Conservation (phyloP, 1,140 invertebrate species). For the Calliphora vicina region DNA sequence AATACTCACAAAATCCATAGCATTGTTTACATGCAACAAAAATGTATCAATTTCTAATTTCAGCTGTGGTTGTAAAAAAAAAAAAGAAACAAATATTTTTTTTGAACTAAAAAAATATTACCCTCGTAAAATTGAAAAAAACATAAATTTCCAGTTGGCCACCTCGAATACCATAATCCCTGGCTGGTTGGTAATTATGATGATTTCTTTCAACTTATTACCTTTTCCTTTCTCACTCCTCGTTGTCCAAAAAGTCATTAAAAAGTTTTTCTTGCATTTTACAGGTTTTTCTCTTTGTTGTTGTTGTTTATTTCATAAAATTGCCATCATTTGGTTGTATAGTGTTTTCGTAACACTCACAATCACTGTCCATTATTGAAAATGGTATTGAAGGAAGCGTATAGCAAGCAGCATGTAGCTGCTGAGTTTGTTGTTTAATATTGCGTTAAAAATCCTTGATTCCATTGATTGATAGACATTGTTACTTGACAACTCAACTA, state of each 20-base stretch:
- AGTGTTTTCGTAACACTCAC: neutral
- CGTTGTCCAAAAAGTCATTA: neutral
- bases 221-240: neutral
- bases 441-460: neutral
- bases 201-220: neutral
- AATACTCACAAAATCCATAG: neutral
- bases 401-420: neutral
- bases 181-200: neutral
- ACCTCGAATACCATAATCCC: neutral
- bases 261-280: neutral
- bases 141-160: neutral
- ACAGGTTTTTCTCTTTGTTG: too few species aligned
- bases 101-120: too few species aligned
- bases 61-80: neutral
- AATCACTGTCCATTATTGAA: neutral
- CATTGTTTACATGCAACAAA: neutral
- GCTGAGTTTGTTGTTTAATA: neutral
- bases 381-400: neutral
- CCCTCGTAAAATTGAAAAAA: neutral
- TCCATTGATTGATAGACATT: neutral
- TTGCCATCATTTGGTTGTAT: neutral
- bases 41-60: neutral
- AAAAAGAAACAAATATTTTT: neutral
- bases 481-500: neutral
- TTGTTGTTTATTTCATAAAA: neutral